phyloP scores from a whole-genome alignment of 1,140 invertebrate species.

The Solenopsis fugax region DNA sequence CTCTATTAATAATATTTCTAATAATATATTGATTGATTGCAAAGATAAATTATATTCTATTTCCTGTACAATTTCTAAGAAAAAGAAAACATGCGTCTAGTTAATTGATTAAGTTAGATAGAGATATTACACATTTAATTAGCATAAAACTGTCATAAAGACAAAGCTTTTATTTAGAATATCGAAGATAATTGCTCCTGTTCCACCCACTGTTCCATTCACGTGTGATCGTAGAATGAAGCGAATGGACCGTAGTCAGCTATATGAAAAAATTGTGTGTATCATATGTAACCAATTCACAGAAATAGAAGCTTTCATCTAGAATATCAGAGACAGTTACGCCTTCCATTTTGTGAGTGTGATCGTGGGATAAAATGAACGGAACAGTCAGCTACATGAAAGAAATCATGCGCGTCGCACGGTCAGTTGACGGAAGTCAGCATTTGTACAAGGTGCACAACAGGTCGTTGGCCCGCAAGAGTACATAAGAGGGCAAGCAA shows the following conservation, averaged over 20 bases:
- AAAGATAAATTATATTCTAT: neutral
- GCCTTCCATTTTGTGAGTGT: too few relatives aligned
- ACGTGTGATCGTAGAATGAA: neutral
- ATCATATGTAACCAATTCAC: conserved; percentile 32
- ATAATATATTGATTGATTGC: neutral
- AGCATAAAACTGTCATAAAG: neutral
- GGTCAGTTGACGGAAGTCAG: conserved; percentile 67
- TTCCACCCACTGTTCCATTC: neutral
- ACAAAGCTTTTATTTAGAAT: neutral
- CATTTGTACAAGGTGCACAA: conserved; percentile 69
- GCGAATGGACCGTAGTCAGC: neutral
- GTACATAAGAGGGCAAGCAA: conserved; percentile 73
- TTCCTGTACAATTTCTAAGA: neutral
- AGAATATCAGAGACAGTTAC: neutral
- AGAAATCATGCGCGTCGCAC: neutral
- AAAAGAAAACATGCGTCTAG: neutral
- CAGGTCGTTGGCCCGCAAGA: conserved; percentile 81
- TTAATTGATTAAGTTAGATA: neutral
- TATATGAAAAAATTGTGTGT: neutral
- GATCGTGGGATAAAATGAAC: neutral
- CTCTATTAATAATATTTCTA: neutral
- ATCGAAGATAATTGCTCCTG: neutral
- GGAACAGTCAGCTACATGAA: neutral
- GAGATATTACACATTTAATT: neutral
- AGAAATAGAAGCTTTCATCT: neutral